Base-by-base conservation (phyloP, 2,113 vertebrate species). In the Ammodytes dubius region DNA sequence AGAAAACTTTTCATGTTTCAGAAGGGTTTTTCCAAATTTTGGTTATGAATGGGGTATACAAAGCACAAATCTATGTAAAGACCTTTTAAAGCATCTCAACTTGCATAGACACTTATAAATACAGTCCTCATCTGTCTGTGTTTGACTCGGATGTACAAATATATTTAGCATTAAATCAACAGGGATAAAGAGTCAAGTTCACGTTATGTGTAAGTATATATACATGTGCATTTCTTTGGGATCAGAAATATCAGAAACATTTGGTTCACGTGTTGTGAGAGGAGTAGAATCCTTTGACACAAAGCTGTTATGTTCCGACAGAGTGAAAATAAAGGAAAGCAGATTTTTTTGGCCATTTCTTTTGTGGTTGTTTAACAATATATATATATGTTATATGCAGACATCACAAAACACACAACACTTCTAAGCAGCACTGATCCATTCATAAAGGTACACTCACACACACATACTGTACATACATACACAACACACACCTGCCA, bases 141-240 rank as follows among this genome's bases (percentile, higher is more conserved):
- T 58, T 70, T 64, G 6, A 73, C 66, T 63, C 53, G 9, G 45
- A 70, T 79, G 47, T 15, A 14, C 19, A 83, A 69, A 47, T 37
- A 78, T 49, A 50, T 53, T 68, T 69, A 40, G 61, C 57, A 19
- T 50, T 77, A 53, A 71, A 70, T 57, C 27, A 53, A 81, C 53
- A 63, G n/a, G 61, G 42, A 43, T 11, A 13, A 86, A 83, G n/a
- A 74, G 75, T 89, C 69, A 90, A 88, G 77, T 79, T 85, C 53
- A 82, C 70, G 65, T 77, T 78, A 79, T 45, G 59, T 66, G 56
- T 74, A 80, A 68, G 67, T 81, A 70, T 86, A 85, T 92, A 83
- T 84, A 89, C 89, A 92, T 53, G 80, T 91, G 90, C 88, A 88
- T 91, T 83, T 89, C 77, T 81, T 74, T 80, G 65, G 83, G 52